Evolutionary conservation across 2,888 invertebrate species (phyloP).

Genomic region (Pristionchus japonicus): DNA sequence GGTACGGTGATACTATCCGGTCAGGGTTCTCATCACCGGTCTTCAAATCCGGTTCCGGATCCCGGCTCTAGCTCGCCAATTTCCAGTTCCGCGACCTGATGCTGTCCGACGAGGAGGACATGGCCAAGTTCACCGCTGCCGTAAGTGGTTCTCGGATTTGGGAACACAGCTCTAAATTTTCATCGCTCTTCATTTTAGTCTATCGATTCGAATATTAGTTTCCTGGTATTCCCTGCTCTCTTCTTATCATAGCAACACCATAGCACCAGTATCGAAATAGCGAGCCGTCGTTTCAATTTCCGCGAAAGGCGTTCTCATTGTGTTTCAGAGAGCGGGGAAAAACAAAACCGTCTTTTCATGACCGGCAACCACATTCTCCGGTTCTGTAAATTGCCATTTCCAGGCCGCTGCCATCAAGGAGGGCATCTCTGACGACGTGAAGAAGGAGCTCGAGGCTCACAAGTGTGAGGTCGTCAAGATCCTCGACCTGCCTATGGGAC

Average conservation of each 20-base stretch:
- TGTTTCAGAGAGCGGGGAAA: neutral
- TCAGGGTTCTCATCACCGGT: neutral
- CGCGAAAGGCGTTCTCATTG: too few species aligned
- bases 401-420: neutral
- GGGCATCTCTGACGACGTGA: neutral
- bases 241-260: too few species aligned
- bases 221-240: too few species aligned
- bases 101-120: conserved; percentile 33
- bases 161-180: too few species aligned
- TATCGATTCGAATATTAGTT: too few species aligned
- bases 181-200: too few species aligned
- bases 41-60: neutral
- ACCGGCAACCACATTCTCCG: neutral
- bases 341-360: neutral
- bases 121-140: neutral
- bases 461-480: neutral
- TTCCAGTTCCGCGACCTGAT: conserved; percentile 33
- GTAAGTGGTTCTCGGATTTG: neutral
- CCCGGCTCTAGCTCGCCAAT: neutral
- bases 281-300: too few species aligned
- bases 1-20: neutral
- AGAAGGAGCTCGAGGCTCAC: neutral
- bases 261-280: too few species aligned
- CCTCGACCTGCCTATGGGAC: neutral
- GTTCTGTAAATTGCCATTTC: neutral